Evolutionary conservation across 2,113 vertebrate genomes (phyloP).

Genomic region (Syngnathus floridae): DNA sequence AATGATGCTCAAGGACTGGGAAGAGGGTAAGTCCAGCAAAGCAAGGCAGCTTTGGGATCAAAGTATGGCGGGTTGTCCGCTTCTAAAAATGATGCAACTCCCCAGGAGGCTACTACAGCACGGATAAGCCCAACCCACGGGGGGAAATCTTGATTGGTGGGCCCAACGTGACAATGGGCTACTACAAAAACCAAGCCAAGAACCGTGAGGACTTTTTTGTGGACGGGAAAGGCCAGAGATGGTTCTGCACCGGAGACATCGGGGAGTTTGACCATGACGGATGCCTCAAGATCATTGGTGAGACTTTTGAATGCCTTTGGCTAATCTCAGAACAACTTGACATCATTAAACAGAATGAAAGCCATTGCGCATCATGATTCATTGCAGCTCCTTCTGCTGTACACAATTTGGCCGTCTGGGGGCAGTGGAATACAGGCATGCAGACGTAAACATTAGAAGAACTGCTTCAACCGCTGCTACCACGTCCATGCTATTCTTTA

Average conservation of each 20-base stretch:
- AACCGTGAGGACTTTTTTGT: constrained; percentile 84
- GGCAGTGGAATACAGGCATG: not conserved
- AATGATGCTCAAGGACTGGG: constrained; percentile 88
- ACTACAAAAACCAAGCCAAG: constrained; percentile 85
- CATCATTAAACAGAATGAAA: not conserved
- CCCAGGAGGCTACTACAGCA: constrained; percentile 88
- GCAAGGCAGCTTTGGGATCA: not conserved
- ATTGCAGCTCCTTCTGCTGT: not conserved
- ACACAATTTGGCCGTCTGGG: not conserved
- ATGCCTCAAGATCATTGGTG: constrained; percentile 96
- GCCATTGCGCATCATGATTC: not conserved
- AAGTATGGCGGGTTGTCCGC: too few relatives aligned
- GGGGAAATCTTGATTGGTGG: constrained; percentile 94
- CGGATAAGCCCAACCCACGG: constrained; percentile 86
- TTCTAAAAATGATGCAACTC: constrained; percentile 6
- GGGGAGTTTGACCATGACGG: constrained; percentile 90
- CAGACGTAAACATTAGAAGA: too few relatives aligned
- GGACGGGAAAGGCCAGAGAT: constrained; percentile 83
- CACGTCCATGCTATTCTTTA: too few relatives aligned
- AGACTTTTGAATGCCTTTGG: constrained; percentile 29
- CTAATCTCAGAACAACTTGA: not conserved
- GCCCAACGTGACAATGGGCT: constrained; percentile 89
- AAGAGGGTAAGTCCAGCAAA: constrained; percentile 79
- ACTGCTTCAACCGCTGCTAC: too few relatives aligned
- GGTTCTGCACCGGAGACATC: constrained; percentile 96